Conservation (phyloP, 2,888 invertebrate species). For the Hydriomena furcata region DNA sequence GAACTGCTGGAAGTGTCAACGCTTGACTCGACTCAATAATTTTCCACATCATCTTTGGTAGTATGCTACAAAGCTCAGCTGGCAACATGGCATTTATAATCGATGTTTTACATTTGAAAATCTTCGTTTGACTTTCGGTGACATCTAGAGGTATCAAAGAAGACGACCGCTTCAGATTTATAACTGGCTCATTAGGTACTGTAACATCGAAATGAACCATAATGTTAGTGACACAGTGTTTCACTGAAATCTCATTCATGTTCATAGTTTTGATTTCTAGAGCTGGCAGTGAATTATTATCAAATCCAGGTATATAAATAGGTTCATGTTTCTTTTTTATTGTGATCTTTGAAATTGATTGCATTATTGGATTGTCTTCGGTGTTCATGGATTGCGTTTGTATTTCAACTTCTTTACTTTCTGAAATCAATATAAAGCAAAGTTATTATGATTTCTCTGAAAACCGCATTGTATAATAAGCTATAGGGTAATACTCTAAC, state of each 20-base stretch:
- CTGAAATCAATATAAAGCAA: conserved; percentile 30
- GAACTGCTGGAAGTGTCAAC: conserved; percentile 23
- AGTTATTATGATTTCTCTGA: too few relatives aligned
- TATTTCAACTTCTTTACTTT: conserved; percentile 45
- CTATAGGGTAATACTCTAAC: conserved; percentile 29
- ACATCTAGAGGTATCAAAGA: conserved; percentile 48
- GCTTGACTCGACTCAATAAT: conserved; percentile 41
- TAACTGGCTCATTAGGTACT: conserved; percentile 39
- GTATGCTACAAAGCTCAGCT: conserved; percentile 66
- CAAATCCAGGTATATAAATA: conserved; percentile 55
- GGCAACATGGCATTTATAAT: conserved; percentile 66
- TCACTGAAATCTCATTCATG: conserved; percentile 58
- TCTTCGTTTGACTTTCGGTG: conserved; percentile 49
- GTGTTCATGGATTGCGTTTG: conserved; percentile 42
- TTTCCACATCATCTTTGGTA: conserved; percentile 61
- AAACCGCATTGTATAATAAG: not conserved
- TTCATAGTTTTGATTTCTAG: conserved; percentile 58
- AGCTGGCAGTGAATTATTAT: conserved; percentile 44
- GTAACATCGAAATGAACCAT: conserved; percentile 66
- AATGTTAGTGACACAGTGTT: conserved; percentile 62
- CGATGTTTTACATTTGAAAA: conserved; percentile 63
- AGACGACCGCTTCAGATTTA: conserved; percentile 39
- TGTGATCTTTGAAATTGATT: conserved; percentile 30
- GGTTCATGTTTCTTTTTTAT: conserved; percentile 29
- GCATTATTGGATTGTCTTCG: conserved; percentile 8